phyloP scores from a whole-genome alignment of 2,113 vertebrate genomes.

The Trematomus loennbergii region DNA sequence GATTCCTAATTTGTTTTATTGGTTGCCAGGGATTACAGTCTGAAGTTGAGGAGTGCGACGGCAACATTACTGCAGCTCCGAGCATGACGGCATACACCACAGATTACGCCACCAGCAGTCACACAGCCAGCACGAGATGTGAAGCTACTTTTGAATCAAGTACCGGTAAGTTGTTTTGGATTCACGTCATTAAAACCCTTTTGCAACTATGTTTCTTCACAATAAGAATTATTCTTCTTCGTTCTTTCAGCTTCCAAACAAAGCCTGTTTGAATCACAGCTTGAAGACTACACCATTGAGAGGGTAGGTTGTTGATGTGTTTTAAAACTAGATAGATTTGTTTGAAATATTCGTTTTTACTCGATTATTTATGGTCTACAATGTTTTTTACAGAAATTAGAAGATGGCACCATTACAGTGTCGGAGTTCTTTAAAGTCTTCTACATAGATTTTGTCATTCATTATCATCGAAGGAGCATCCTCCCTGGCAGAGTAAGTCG shows the following conservation, averaged over 20 bases:
- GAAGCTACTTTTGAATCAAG: constrained; percentile 87
- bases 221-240: neutral
- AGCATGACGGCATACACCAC: constrained; percentile 70
- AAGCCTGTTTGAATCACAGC: constrained; percentile 88
- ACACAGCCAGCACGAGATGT: constrained; percentile 83
- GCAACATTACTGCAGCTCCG: constrained; percentile 54
- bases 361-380: neutral
- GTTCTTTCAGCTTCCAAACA: constrained; percentile 83
- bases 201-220: neutral
- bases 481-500: constrained; percentile 86
- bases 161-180: constrained; percentile 50
- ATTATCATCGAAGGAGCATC: constrained; percentile 90
- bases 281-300: constrained; percentile 86
- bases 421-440: constrained; percentile 93
- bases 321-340: neutral
- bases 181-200: neutral
- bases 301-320: constrained; percentile 77
- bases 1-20: neutral
- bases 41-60: constrained; percentile 52
- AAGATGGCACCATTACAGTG: constrained; percentile 88
- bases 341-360: neutral
- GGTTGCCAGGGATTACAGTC: constrained; percentile 4
- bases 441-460: constrained; percentile 89
- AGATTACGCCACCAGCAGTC: constrained; percentile 83
- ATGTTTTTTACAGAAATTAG: constrained; percentile 87